Conservation (phyloP, 2,113 vertebrate genomes). For the Tangachromis dhanisi region DNA sequence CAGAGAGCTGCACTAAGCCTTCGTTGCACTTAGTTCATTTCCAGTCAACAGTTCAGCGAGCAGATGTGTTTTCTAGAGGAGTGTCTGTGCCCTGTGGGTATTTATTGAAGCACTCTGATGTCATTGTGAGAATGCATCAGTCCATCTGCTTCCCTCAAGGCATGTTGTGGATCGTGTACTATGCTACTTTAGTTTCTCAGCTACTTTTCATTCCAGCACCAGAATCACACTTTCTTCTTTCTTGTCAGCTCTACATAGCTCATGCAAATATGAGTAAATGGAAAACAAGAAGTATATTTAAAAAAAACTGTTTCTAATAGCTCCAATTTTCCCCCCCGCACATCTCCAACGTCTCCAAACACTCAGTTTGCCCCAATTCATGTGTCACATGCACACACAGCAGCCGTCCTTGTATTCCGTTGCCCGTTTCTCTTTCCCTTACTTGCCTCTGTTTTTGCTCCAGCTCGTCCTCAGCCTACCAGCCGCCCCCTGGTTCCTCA, state of each 20-base stretch:
- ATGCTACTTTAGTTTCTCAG: constrained; percentile 5
- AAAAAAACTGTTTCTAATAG: accelerated
- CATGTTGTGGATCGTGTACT: constrained; percentile 31
- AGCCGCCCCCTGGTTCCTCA: constrained; percentile 80
- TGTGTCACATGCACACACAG: not conserved
- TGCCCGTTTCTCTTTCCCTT: not conserved
- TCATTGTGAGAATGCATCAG: constrained; percentile 4
- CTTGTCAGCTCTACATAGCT: not conserved
- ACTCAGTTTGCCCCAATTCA: not conserved
- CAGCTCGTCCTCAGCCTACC: constrained; percentile 79
- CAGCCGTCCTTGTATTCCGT: not conserved
- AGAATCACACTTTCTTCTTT: not conserved
- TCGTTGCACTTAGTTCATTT: not conserved
- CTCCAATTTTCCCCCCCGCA: not conserved
- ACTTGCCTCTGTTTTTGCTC: not conserved
- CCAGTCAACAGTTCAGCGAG: constrained; percentile 26
- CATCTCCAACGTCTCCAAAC: not conserved
- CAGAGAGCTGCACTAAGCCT: not conserved
- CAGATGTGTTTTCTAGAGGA: constrained; percentile 38
- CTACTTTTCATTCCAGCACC: constrained; percentile 10
- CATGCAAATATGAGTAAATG: not conserved
- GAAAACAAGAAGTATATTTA: not conserved
- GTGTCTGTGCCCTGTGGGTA: constrained; percentile 15
- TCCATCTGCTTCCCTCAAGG: constrained; percentile 38
- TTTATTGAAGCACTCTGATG: constrained; percentile 29